phyloP scores from a whole-genome alignment of 2,113 vertebrate species.

The Spea multiplicata region DNA sequence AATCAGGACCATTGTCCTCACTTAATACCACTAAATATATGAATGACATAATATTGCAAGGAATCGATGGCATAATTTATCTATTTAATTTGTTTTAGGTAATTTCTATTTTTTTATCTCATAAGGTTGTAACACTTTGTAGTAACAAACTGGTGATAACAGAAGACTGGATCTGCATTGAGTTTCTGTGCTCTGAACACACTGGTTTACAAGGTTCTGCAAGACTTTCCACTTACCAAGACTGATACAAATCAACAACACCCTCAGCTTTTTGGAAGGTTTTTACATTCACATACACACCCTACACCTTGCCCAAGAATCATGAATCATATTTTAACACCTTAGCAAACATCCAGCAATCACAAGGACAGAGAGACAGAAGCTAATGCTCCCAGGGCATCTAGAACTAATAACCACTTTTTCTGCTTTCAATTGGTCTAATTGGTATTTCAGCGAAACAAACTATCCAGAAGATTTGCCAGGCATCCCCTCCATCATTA shows the following conservation, averaged over 20 bases:
- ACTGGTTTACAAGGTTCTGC: neutral
- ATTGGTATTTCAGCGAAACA: neutral
- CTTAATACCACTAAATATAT: too few relatives aligned
- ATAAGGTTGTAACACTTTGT: neutral
- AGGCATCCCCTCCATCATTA: neutral
- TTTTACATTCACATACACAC: conserved; percentile 54
- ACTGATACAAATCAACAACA: conserved; percentile 50
- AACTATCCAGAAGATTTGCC: neutral
- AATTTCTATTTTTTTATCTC: neutral
- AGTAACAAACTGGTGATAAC: neutral
- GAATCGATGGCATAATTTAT: too few relatives aligned
- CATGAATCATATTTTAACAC: conserved; percentile 50
- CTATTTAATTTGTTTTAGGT: neutral
- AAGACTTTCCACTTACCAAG: conserved; percentile 7
- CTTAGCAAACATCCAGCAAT: conserved; percentile 44
- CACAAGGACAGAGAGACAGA: conserved; percentile 18
- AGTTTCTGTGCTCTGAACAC: neutral
- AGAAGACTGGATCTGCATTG: conserved; percentile 1
- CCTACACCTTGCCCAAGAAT: conserved; percentile 53
- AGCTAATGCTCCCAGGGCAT: conserved; percentile 21
- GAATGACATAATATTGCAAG: too few relatives aligned
- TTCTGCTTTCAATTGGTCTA: neutral
- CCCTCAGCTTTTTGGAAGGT: conserved; percentile 38
- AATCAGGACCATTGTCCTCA: too few relatives aligned
- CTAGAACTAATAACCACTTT: conserved; percentile 26